Evolutionary conservation across 2,888 invertebrate genomes (phyloP).

Genomic region (Hyalella azteca): DNA sequence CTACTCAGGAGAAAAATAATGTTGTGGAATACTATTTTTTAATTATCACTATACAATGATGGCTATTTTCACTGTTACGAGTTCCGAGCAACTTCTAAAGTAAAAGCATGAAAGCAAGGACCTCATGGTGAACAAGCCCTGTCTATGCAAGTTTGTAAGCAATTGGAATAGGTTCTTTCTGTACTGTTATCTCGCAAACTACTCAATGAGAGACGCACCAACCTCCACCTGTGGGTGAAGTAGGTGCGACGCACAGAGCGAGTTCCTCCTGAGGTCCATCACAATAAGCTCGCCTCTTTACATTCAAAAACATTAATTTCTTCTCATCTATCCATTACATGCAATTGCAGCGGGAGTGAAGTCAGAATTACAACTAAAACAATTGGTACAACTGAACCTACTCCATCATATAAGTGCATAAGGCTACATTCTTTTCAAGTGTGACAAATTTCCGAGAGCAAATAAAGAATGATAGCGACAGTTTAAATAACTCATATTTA

Average conservation of each 20-base stretch:
- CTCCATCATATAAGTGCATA: background rate
- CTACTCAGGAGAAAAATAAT: background rate
- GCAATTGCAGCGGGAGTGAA: background rate
- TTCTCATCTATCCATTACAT: background rate
- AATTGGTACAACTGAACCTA: background rate
- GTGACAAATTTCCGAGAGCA: slow-evolving; percentile 11
- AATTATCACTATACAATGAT: slow-evolving; percentile 23
- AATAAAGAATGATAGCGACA: slow-evolving; percentile 13
- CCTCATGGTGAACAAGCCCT: background rate
- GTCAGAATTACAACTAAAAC: background rate
- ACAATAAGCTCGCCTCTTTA: background rate
- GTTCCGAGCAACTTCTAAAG: background rate
- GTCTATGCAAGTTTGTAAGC: too few relatives aligned
- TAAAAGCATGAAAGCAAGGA: background rate
- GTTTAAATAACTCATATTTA: background rate
- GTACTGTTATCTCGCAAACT: too few relatives aligned
- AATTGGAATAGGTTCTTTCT: too few relatives aligned
- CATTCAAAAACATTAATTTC: background rate
- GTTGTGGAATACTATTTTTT: background rate
- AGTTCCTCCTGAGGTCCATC: background rate
- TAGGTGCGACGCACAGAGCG: too few relatives aligned
- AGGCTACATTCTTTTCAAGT: background rate
- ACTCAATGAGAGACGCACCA: too few relatives aligned
- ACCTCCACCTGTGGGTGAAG: too few relatives aligned
- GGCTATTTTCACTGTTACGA: slow-evolving; percentile 30